Evolutionary conservation across 2,113 vertebrate genomes (phyloP), one percentile per base, ranked within the genome.

Genomic region (Dasyprocta punctata): DNA sequence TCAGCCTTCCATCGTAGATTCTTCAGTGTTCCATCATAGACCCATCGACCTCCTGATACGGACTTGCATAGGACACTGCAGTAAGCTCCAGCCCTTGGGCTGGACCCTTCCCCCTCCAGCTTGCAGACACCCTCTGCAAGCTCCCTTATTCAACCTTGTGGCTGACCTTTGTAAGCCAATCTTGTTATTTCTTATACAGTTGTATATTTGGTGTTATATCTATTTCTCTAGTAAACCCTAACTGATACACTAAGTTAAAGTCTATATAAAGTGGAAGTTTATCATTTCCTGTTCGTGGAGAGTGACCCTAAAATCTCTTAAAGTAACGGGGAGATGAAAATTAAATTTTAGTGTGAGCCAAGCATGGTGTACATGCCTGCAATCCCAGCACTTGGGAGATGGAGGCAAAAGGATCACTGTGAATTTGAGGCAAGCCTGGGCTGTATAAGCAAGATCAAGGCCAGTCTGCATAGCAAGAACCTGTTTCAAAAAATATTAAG

Each of bases 231-330:
- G n/a, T n/a, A n/a, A n/a, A n/a, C n/a, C n/a, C n/a, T n/a, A n/a
- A n/a, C n/a, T n/a, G n/a, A n/a, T n/a, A n/a, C n/a, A n/a, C 24
- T 61, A 5, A 58, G 3, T n/a, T 20, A 78, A 75, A 20, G 24
- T 24, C 83, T 73, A 78, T 91, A 95, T 38, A 89, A 22, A 92
- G 38, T 20, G 81, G 33, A 88, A 86, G 11, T 86, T 84, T 69
- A 52, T 94, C 67, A 77, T 67, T 19, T 93, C 4, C 30, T 95
- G 33, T 89, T 90, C 54, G 69, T 63, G 30, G n/a, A 83, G 0
- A 1, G 14, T 91, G 24, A 83, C 9, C 24, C 65, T 83, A 97
- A 90, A 92, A 69, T 91, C 0, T 93, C 28, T 92, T 11, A 3
- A 30, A 83, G 11, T 86, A 47, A 94, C 16, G 88, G 13, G 36